A percentile compares a stretch with the other conserved stretches of the same genome.
These are phyloP conservation scores for Drosophila cognata DNA, from an alignment of 2,888 invertebrate genomes.

Conservation along the genomic window DNA sequence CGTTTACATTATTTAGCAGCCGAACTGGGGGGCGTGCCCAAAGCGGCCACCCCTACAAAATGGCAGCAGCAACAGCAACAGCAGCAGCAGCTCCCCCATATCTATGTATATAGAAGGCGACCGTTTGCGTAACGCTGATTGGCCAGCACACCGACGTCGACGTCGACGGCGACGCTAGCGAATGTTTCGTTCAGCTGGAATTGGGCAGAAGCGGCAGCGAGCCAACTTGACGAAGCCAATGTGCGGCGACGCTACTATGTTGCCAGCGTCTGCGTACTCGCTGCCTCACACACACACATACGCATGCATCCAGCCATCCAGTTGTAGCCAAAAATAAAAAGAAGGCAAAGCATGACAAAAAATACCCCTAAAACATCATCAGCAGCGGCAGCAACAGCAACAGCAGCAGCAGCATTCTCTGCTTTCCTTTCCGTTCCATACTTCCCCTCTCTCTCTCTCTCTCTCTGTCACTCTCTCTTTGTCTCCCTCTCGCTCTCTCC, in stretches of 20 bases:
- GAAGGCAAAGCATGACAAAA: conserved; percentile 7
- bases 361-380: conserved; percentile 11
- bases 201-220: conserved; percentile 54
- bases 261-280: conserved; percentile 61
- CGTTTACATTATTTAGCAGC: conserved; percentile 82
- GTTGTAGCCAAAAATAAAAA: conserved; percentile 20
- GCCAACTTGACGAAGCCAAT: conserved; percentile 76
- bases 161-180: conserved; percentile 39
- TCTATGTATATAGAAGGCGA: conserved; percentile 50
- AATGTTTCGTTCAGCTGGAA: conserved; percentile 74
- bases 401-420: conserved; percentile 4
- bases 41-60: conserved; percentile 71
- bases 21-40: conserved; percentile 72
- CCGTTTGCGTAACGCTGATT: conserved; percentile 47
- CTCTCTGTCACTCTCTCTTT: conserved; percentile 3
- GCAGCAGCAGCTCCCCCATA: conserved; percentile 4
- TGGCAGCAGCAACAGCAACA: conserved; percentile 55
- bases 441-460: conserved; percentile 1
- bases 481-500: conserved; percentile 13
- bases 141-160: conserved; percentile 40
- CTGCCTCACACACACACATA: background rate
- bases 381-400: background rate
- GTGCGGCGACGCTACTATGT: conserved; percentile 42
- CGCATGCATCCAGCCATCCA: conserved; percentile 35
- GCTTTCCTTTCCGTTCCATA: conserved; percentile 1